Evolutionary conservation across 2,113 vertebrate species (phyloP).

Genomic region (Melospiza georgiana): DNA sequence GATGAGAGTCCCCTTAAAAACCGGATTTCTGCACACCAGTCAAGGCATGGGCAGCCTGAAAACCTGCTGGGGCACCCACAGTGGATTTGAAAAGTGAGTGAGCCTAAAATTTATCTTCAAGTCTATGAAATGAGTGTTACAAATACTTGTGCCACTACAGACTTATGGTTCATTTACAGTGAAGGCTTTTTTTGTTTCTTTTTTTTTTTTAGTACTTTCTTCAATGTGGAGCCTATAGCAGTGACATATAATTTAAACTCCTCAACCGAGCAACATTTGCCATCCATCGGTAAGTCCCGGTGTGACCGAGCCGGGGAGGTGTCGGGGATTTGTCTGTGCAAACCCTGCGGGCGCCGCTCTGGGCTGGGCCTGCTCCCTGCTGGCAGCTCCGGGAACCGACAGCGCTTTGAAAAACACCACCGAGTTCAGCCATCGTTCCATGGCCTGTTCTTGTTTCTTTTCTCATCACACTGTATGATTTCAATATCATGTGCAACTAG

Average conservation of each 20-base stretch:
- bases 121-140: accelerated
- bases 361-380: slow-evolving; percentile 52
- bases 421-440: not conserved
- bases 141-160: accelerated
- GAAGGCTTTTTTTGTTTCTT: not conserved
- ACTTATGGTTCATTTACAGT: not conserved
- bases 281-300: slow-evolving; percentile 53
- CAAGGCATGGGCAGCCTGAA: slow-evolving; percentile 85
- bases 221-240: slow-evolving; percentile 79
- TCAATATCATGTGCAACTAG: not conserved
- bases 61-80: slow-evolving; percentile 81
- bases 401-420: accelerated
- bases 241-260: slow-evolving; percentile 78
- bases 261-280: slow-evolving; percentile 39
- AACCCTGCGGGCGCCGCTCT: not conserved
- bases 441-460: slow-evolving; percentile 10
- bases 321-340: not conserved
- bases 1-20: slow-evolving; percentile 85
- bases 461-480: not conserved
- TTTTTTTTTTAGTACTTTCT: slow-evolving; percentile 80
- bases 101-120: not conserved
- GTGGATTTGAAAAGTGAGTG: slow-evolving; percentile 86
- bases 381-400: not conserved
- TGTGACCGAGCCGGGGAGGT: not conserved
- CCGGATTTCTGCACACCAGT: slow-evolving; percentile 83